Evolutionary conservation across 1,140 invertebrate genomes (phyloP), one percentile per base, ranked within the genome.

Genomic region (Carcinoscorpius rotundicauda): DNA sequence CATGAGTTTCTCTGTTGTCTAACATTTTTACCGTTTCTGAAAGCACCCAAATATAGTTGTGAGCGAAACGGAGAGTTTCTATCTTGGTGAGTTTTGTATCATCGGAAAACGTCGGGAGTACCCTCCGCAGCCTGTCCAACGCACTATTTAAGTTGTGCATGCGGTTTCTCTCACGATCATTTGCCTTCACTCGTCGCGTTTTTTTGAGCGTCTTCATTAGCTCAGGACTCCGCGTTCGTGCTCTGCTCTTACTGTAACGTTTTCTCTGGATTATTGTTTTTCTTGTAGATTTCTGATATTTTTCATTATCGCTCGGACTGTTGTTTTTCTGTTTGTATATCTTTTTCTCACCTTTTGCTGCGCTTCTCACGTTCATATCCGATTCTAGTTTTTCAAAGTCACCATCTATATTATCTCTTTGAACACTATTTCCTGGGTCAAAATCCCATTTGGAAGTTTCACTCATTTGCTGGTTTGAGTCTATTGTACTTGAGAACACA

Each of bases 61-160:
- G 73, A 5, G 81, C 81, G 64, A 81, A 78, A 58, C 82, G 68
- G 5, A 83, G 72, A 4, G 81, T 83, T 69, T 83, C 81, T 62
- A 83, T 83, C 71, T 83, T 83, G 6, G 82, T 83, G 64, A 83
- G 73, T 73, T 83, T 83, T 61, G 76, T 74, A 50, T 79, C 79
- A 29, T 80, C 78, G 0, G 72, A 65, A 52, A 68, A 69, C 4
- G 63, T 66, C 3, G 73, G 74, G 8, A 75, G 61, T 3, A 75
- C 68, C 49, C 58, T 61, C 2, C 81, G 71, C 3, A 83, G 70
- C 5, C 68, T 73, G 53, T 83, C 81, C 69, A 83, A 69, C 50
- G 82, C 82, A 59, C 77, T 69, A 70, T 83, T 83, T n/a, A 83
- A 71, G 59, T 74, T 78, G 69, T 83, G 81, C 81, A 83, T 83